A percentile compares a stretch with the other conserved stretches of the same genome.
These are phyloP conservation scores for Silurus asotus DNA, from an alignment of 2,113 vertebrate genomes.

Conservation along the genomic window DNA sequence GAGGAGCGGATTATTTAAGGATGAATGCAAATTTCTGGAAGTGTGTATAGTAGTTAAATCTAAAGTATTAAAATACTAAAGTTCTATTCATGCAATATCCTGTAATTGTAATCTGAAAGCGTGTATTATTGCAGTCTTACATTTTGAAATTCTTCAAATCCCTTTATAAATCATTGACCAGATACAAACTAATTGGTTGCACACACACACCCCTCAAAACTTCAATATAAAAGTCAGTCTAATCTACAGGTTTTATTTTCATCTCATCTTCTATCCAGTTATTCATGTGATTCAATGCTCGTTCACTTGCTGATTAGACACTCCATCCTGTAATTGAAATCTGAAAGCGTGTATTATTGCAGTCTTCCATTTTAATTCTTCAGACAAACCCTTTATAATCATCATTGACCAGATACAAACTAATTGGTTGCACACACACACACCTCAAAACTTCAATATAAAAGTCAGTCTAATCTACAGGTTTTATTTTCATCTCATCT, in stretches of 20 bases:
- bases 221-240: background rate
- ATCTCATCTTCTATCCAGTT: background rate
- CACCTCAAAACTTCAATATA: background rate
- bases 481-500: background rate
- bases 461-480: background rate
- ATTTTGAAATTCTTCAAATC: background rate
- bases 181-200: no score
- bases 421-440: no score
- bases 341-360: no score
- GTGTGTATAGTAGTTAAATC: background rate
- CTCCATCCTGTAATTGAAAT: background rate
- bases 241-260: background rate
- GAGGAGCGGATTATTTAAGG: background rate
- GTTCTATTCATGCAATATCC: background rate
- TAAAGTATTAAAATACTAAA: background rate
- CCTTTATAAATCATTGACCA: no score
- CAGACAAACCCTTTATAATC: background rate
- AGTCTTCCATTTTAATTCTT: no score
- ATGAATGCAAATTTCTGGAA: background rate
- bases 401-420: no score
- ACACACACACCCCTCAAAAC: background rate
- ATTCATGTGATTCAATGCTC: background rate
- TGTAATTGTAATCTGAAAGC: background rate
- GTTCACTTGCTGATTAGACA: background rate
- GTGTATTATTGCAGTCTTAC: no score